Percentiles rank a stretch among this genome's conserved stretches.
Conservation (phyloP, 2,888 invertebrate species). For the Linnaemya vulpina region DNA sequence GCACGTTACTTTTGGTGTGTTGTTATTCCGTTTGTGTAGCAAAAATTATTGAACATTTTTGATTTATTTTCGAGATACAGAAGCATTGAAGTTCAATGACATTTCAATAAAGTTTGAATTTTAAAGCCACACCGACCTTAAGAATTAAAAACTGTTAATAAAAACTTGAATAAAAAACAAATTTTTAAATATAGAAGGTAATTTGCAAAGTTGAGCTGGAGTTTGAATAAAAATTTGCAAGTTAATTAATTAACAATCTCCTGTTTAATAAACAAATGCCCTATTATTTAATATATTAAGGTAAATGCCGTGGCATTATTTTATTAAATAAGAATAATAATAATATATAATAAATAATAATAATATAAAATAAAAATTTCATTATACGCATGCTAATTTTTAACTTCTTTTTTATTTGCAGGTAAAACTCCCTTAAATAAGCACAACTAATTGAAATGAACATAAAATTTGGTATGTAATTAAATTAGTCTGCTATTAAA, state of each 20-base stretch:
- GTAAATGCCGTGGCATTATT: too few relatives aligned
- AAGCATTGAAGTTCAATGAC: conserved; percentile 32
- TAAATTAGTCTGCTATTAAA: not conserved
- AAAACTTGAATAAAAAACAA: too few relatives aligned
- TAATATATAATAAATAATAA: too few relatives aligned
- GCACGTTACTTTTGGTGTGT: conserved; percentile 42
- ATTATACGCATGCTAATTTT: too few relatives aligned
- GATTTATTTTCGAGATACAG: conserved; percentile 18
- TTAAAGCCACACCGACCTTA: not conserved
- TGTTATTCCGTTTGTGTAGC: conserved; percentile 18
- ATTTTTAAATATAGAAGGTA: too few relatives aligned
- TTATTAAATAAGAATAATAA: too few relatives aligned
- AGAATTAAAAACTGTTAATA: not conserved
- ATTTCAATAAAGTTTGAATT: not conserved
- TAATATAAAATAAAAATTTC: too few relatives aligned
- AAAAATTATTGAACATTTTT: conserved; percentile 32
- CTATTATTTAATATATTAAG: too few relatives aligned
- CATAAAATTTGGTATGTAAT: conserved; percentile 16
- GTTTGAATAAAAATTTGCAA: too few relatives aligned
- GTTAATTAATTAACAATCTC: too few relatives aligned
- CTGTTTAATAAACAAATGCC: too few relatives aligned
- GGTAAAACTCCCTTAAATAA: conserved; percentile 7
- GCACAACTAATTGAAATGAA: not conserved
- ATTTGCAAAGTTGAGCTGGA: too few relatives aligned
- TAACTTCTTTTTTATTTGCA: conserved; percentile 22